Conservation (phyloP, 2,797 vertebrate species). For the Capromys pilorides region DNA sequence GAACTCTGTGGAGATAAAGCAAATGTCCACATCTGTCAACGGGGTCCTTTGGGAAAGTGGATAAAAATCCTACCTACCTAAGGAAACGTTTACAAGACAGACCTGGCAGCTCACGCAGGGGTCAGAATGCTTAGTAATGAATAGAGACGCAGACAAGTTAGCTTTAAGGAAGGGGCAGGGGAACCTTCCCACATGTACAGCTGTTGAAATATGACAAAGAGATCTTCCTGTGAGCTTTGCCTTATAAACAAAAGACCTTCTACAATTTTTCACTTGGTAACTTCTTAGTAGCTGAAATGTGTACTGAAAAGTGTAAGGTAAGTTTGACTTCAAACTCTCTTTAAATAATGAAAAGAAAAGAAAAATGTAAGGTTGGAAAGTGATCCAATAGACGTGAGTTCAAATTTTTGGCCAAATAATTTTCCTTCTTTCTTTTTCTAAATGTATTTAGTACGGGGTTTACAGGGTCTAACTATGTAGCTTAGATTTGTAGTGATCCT, state of each 20-base stretch:
- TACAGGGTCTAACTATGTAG: too few species aligned
- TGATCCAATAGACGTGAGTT: not conserved
- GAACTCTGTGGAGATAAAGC: constrained; percentile 55
- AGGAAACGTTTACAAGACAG: constrained; percentile 63
- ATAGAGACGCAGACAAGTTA: constrained; percentile 35
- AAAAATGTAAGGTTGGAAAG: constrained; percentile 23
- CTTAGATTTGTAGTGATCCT: too few species aligned
- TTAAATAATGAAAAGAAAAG: constrained; percentile 44
- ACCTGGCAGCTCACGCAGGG: constrained; percentile 54
- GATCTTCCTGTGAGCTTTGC: constrained; percentile 51
- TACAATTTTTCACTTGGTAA: constrained; percentile 42
- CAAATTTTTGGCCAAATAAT: not conserved
- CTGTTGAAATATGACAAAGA: constrained; percentile 43
- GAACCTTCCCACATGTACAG: constrained; percentile 17
- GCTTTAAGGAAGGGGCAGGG: constrained; percentile 32
- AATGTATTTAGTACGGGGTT: too few species aligned
- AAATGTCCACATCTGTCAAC: constrained; percentile 52
- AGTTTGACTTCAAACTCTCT: constrained; percentile 18
- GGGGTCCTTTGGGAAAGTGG: constrained; percentile 49
- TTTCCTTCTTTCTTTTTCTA: too few species aligned
- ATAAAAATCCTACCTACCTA: constrained; percentile 59
- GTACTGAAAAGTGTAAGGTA: not conserved
- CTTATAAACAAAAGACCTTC: constrained; percentile 38
- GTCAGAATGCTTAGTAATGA: constrained; percentile 58
- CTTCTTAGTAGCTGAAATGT: constrained; percentile 20